Conservation (phyloP, 2,888 invertebrate species). For the Leucania comma region DNA sequence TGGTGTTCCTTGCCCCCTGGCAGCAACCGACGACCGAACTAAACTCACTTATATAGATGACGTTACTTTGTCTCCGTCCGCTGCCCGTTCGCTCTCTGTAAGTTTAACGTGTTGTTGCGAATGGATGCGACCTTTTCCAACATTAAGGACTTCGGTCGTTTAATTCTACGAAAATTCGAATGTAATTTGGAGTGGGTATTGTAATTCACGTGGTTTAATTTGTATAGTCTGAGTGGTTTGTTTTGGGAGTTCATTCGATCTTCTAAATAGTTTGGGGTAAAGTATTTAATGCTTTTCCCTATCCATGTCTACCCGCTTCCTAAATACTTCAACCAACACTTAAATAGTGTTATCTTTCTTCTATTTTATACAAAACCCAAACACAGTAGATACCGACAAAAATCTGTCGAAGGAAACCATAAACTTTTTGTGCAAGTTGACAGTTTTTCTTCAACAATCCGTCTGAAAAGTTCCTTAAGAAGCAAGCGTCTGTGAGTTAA, state of each 20-base stretch:
- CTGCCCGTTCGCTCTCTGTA: slow-evolving; percentile 79
- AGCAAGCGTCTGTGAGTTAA: slow-evolving; percentile 49
- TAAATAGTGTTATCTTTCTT: slow-evolving; percentile 19
- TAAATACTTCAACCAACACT: slow-evolving; percentile 29
- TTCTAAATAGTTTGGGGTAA: slow-evolving; percentile 51
- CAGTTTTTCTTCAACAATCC: slow-evolving; percentile 53
- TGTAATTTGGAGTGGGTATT: slow-evolving; percentile 72
- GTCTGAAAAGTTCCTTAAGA: slow-evolving; percentile 58
- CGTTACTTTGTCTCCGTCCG: slow-evolving; percentile 84
- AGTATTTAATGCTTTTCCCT: slow-evolving; percentile 36
- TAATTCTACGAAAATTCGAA: slow-evolving; percentile 77
- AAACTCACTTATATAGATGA: slow-evolving; percentile 84
- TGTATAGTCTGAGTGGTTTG: slow-evolving; percentile 60
- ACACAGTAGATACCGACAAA: slow-evolving; percentile 2
- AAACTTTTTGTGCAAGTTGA: slow-evolving; percentile 40
- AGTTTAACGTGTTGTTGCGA: slow-evolving; percentile 78
- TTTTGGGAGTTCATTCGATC: slow-evolving; percentile 51
- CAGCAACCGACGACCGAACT: slow-evolving; percentile 69
- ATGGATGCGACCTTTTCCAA: slow-evolving; percentile 75
- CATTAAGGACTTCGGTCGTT: slow-evolving; percentile 72
- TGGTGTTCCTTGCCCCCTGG: slow-evolving; percentile 80
- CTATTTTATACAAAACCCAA: background rate
- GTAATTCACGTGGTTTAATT: slow-evolving; percentile 67
- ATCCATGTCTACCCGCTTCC: background rate
- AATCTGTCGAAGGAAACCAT: slow-evolving; percentile 31